Evolutionary conservation across 2,797 vertebrate genomes (phyloP).

Genomic region (Streptopelia turtur): DNA sequence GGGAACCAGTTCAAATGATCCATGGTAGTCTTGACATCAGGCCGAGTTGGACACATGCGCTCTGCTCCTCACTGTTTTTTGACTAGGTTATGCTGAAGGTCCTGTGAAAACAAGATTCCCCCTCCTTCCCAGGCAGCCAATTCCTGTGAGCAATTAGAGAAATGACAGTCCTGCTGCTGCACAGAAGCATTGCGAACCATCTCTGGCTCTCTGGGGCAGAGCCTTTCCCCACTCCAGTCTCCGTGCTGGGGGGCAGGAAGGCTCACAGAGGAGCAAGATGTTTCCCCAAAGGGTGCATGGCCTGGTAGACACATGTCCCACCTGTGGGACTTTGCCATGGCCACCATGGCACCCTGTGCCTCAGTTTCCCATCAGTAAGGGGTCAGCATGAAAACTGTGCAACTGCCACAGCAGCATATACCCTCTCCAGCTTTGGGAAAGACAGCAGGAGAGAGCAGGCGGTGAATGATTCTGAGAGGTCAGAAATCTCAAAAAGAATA

Average conservation of each 20-base stretch:
- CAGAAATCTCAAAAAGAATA: background rate
- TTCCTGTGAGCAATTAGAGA: background rate
- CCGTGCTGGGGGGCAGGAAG: background rate
- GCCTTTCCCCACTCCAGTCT: background rate
- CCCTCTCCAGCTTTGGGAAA: background rate
- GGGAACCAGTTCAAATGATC: background rate
- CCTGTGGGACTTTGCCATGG: background rate
- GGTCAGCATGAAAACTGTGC: background rate
- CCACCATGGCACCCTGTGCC: background rate
- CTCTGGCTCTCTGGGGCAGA: background rate
- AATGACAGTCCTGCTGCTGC: background rate
- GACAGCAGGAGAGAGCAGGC: background rate
- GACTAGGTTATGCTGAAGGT: background rate
- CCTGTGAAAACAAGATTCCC: background rate
- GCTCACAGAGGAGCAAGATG: background rate
- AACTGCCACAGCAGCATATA: background rate
- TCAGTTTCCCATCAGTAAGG: background rate
- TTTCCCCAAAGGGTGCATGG: background rate
- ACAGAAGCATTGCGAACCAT: too few species aligned
- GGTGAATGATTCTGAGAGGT: background rate
- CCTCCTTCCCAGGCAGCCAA: background rate
- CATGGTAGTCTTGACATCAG: background rate
- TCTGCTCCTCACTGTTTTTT: background rate
- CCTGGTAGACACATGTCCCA: background rate
- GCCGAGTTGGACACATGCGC: rapidly evolving